phyloP scores from a whole-genome alignment of 2,888 invertebrate species.

The Tipula confusa region DNA sequence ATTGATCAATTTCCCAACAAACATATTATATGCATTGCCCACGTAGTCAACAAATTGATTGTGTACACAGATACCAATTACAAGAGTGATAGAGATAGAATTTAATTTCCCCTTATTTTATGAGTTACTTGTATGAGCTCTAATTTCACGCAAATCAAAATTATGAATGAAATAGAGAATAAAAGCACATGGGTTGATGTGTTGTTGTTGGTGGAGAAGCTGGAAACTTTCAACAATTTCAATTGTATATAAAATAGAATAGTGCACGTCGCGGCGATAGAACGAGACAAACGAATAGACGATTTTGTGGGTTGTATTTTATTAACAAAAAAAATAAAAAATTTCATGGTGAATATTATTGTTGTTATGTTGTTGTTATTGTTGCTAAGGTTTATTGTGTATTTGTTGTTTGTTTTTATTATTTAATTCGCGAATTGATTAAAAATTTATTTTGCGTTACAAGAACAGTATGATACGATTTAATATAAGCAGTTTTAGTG shows the following conservation, averaged over 20 bases:
- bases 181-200: not conserved
- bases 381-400: not conserved
- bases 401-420: too few relatives aligned
- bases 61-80: not conserved
- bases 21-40: too few relatives aligned
- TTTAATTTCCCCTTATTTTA: not conserved
- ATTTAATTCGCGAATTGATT: not conserved
- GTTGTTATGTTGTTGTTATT: not conserved
- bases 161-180: slow-evolving; percentile 25
- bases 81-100: not conserved
- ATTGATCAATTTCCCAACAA: not conserved
- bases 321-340: too few relatives aligned
- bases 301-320: not conserved
- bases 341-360: not conserved
- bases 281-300: not conserved
- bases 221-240: not conserved
- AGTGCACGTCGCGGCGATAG: not conserved
- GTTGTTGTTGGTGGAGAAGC: not conserved
- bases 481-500: not conserved
- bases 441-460: not conserved
- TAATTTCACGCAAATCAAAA: not conserved
- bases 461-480: not conserved
- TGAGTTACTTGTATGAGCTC: too few relatives aligned
- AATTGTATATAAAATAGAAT: not conserved
- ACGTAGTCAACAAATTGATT: not conserved